phyloP scores from a whole-genome alignment of 1,140 invertebrate species.

The Conus betulinus region DNA sequence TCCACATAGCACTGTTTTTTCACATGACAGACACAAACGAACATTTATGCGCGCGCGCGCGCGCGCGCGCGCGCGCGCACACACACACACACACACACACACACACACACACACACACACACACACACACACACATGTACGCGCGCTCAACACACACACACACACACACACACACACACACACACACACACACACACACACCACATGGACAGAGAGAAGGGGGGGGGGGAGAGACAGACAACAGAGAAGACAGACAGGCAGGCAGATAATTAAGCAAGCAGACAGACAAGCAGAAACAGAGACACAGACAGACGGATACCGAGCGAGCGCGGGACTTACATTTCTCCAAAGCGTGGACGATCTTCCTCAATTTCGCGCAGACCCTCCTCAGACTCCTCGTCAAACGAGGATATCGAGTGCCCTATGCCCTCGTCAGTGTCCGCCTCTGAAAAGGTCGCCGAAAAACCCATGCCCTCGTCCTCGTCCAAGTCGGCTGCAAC shows the following conservation, averaged over 20 bases:
- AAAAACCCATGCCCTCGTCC: too few species aligned
- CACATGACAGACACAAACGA: not conserved
- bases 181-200: not conserved
- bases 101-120: not conserved
- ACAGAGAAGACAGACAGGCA: not conserved
- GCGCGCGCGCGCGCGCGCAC: not conserved
- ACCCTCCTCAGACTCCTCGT: too few species aligned
- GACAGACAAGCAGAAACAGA: not conserved
- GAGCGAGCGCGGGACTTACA: not conserved
- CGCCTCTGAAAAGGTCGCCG: too few species aligned
- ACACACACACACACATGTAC: too few species aligned
- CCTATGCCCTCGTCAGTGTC: too few species aligned
- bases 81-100: constrained; percentile 3
- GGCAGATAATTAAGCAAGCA: not conserved
- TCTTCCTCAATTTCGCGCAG: too few species aligned
- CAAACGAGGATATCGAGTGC: too few species aligned
- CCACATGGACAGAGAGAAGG: not conserved
- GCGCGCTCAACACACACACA: too few species aligned
- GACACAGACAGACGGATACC: not conserved
- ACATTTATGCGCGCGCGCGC: not conserved
- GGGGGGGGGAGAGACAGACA: not conserved
- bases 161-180: too few species aligned
- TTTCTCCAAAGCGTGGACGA: too few species aligned
- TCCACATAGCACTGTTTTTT: not conserved
- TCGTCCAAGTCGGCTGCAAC: too few species aligned